Base-by-base conservation (phyloP, 2,888 invertebrate species). In the Drosophila quasianomalipes region DNA sequence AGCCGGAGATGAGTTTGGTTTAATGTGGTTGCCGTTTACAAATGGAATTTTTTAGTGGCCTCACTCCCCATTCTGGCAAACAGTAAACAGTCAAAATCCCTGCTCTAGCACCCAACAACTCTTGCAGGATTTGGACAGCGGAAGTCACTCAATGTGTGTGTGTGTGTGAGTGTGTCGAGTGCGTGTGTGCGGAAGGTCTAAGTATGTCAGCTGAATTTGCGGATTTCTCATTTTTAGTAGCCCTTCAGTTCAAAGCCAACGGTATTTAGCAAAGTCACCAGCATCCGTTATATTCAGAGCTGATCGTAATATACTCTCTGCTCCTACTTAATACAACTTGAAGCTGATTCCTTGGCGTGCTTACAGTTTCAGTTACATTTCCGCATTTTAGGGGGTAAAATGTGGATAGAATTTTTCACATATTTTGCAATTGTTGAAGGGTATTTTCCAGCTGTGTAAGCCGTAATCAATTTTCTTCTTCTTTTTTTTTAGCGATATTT, bases 1-100 rank as follows among this genome's bases (percentile, higher is more conserved):
- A 87, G 89, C 89, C 88, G 87, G 87, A 87, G 89, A 87, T 87
- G 87, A 87, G 87, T 87, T 87, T 85, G 87, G 87, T 85, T 89
- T 87, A 87, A 89, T 87, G 87, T 85, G 82, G 83, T 83, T 87
- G 85, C 82, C 80, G 88, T 77, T 89, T 85, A 85, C 87, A 87
- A 87, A 87, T 87, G 87, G 89, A 87, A 87, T 87, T 87, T 89
- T 87, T 87, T 87, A 89, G 88, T 89, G 79, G 81, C 68, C 62
- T 53, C 57, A 57, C 60, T 71, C 60, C 41, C 39, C 30, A 22
- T 54, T 31, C 33, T 14, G 44, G 37, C 55, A 52, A 64, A 63
- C 37, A 31, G 55, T 60, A 58, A 77, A 70, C 62, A 81, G 69
- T 71, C 85, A 64, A 74, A 74, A 63, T 70, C 65, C 68, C 59